Conservation (phyloP, 2,888 invertebrate genomes). For the Tetragonula carbonaria region DNA sequence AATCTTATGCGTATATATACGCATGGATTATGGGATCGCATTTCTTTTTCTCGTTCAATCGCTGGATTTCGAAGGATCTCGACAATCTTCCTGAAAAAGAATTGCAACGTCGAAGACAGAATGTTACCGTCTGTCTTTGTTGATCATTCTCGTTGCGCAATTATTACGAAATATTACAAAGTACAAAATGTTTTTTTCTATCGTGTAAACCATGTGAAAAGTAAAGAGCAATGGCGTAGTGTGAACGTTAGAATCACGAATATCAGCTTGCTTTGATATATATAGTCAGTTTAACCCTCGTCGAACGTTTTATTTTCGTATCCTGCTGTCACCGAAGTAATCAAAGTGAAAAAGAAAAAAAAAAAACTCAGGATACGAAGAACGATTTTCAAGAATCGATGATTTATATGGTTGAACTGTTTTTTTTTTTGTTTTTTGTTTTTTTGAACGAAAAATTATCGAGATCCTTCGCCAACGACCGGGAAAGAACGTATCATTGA, state of each 20-base stretch:
- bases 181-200: neutral
- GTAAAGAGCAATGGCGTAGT: neutral
- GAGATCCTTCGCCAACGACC: slow-evolving; percentile 26
- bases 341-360: neutral
- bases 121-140: neutral
- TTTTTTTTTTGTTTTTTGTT: neutral
- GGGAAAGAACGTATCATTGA: slow-evolving; percentile 42
- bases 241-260: slow-evolving; percentile 8
- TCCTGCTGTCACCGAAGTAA: neutral
- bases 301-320: neutral
- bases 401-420: neutral
- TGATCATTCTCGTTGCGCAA: neutral
- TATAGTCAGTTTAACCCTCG: too few species aligned
- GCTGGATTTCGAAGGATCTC: slow-evolving; percentile 25
- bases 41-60: slow-evolving; percentile 16
- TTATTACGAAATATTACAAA: neutral
- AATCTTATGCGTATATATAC: slow-evolving; percentile 19
- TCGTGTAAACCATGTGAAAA: neutral
- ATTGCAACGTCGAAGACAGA: neutral
- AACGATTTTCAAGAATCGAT: neutral
- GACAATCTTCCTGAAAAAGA: slow-evolving; percentile 6
- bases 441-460: neutral
- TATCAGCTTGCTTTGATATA: neutral
- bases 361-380: neutral
- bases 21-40: slow-evolving; percentile 23